Evolutionary conservation across 2,888 invertebrate genomes (phyloP).

Genomic region (Salticus scenicus): DNA sequence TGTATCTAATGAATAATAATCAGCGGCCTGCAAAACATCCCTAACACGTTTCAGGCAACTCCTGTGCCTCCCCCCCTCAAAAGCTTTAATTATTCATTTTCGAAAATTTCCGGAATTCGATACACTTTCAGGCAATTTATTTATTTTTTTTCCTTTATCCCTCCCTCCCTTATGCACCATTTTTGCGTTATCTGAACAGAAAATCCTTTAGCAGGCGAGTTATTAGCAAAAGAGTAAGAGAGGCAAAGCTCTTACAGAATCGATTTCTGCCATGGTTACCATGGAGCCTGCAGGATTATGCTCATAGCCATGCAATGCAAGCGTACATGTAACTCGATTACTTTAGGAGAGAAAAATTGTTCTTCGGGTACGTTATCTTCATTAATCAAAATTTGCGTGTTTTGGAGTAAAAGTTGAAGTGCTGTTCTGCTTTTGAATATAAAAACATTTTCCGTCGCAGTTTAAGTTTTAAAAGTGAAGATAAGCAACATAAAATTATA

Average conservation of each 20-base stretch:
- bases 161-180: not conserved
- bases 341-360: too few species aligned
- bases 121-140: not conserved
- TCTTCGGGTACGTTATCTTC: too few species aligned
- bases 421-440: too few species aligned
- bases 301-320: not conserved
- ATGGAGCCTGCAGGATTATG: not conserved
- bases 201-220: not conserved
- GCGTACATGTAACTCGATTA: not conserved
- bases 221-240: not conserved
- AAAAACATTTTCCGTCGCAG: too few species aligned
- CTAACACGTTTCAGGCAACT: not conserved
- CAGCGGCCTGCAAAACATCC: conserved; percentile 1
- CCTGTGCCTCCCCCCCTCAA: not conserved
- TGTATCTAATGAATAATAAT: conserved; percentile 1
- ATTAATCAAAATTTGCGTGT: too few species aligned
- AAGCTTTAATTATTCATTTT: conserved; percentile 12
- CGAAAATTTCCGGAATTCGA: conserved; percentile 12
- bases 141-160: not conserved
- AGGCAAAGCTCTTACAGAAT: not conserved
- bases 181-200: not conserved
- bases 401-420: too few species aligned
- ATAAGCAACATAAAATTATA: too few species aligned
- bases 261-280: not conserved
- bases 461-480: too few species aligned